Base-by-base conservation (phyloP, 1,140 invertebrate species). In the Portunus trituberculatus region DNA sequence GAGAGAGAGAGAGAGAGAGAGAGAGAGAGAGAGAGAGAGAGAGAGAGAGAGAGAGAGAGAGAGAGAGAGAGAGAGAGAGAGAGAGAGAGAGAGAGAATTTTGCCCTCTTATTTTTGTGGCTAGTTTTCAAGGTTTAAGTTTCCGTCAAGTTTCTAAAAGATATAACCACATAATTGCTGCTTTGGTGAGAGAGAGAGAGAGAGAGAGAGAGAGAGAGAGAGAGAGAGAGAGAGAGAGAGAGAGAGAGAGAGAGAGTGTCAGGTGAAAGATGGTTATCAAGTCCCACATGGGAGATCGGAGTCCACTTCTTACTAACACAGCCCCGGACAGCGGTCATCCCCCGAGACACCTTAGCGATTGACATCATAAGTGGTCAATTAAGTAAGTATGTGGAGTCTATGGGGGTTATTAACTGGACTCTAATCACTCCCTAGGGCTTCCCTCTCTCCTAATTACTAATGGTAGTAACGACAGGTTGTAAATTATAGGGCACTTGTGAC, bases 171-270 rank as follows among this genome's bases (percentile, higher is more conserved):
- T 0, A 14, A 14, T 59, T 12, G 16, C 52, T 59, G 12, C 10
- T 20, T 59, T 7, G 12, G 52, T 4, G 52, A 59, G 52, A 59
- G 52, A 59, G 52, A 59, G 52, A 10, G 8, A 2, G 52, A 59
- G 52, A 59, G 52, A 59, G 52, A 59, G 52, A 59, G 52, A 59
- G 52, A 76, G 67, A n/a, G 67, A 76, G 67, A 76, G 67, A 76
- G 67, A 76, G 67, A 76, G 67, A 76, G 67, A 76, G 67, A 76
- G 67, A 76, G 67, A 76, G 67, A 76, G 67, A 76, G 67, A 76
- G 67, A 76, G 67, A 76, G 67, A 76, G 67, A 76, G 67, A 76
- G 20, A 76, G 52, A 59, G 52, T 4, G 52, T 39, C 39, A 39
- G 39, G 39, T 59, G 52, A 59, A 59, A 59, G 52, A 59, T 59